Evolutionary conservation across 2,113 vertebrate species (phyloP), one percentile per base, ranked within the genome.

Genomic region (Cariama cristata): DNA sequence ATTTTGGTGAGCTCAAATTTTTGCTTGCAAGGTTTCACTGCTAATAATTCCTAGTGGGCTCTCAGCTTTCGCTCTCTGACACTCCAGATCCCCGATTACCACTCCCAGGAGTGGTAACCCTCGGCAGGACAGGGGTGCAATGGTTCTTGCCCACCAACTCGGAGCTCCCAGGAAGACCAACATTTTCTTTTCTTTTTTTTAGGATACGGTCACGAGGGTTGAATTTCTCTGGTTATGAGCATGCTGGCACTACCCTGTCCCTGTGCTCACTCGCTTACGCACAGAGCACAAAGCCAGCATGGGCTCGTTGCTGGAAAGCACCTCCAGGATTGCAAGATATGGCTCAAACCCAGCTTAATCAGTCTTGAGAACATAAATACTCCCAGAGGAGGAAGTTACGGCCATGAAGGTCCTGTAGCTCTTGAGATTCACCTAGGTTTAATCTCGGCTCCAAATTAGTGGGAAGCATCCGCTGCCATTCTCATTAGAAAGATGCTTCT

Each of bases 191-290:
- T 45, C 8, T n/a, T 45, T 74, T 74, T 74, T 73, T 40, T 13
- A 74, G 35, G 32, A 13, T 26, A 12, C 0, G 0, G 6, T 44
- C 35, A 50, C 13, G 19, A 23, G 19, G 24, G 28, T 13, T 64
- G 12, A 35, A 42, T 18, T 40, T 71, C 42, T 24, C 38, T 23
- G 14, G 17, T 19, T 62, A 16, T 0, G 16, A 62, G 60, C 55
- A 30, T 28, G 1, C 14, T 3, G 4, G 20, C 38, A 19, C 32
- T n/a, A 5, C 73, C 8, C n/a, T 2, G 0, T 18, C 45, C 14
- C 45, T 8, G 15, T 1, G 6, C n/a, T 68, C 8, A 2, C 56
- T 38, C 8, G 6, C 33, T 63, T 21, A 13, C 2, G 4, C 23
- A 5, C 26, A 33, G n/a, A 40, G 59, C 79, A 84, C 28, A 40